These are phyloP conservation scores for Amphiura filiformis DNA, from an alignment of 35 echinoderm and acorn worm genomes.

Conservation along the genomic window DNA sequence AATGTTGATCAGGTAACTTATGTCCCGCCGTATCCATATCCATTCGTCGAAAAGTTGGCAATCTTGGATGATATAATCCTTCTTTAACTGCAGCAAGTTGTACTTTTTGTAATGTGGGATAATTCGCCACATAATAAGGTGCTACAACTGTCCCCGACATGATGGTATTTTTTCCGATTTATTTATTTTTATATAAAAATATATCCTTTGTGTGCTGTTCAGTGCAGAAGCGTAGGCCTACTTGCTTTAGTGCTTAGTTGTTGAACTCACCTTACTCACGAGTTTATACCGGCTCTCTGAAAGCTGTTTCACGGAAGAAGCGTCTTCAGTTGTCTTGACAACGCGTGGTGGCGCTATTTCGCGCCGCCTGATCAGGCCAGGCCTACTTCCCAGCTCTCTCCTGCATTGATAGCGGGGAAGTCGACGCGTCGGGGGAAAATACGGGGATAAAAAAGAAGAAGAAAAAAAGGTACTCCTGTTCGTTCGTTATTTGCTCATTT, in stretches of 20 bases:
- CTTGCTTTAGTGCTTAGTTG: no score
- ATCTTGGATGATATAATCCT: constrained; percentile 84
- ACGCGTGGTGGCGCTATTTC: neutral
- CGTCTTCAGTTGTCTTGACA: neutral
- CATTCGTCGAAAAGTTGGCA: constrained; percentile 91
- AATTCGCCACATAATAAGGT: constrained; percentile 52
- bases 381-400: no score
- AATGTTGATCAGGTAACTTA: constrained; percentile 91
- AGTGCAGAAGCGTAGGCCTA: no score
- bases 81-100: constrained; percentile 90
- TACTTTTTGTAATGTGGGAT: constrained; percentile 53
- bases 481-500: no score
- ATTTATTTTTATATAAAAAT: neutral
- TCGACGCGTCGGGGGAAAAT: no score
- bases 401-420: no score
- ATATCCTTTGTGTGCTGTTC: neutral
- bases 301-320: neutral
- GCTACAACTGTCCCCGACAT: constrained; percentile 10
- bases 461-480: no score
- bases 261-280: no score
- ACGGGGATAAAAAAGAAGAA: no score
- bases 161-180: constrained; percentile 26
- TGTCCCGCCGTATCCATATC: constrained; percentile 98
- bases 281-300: no score
- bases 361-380: no score